Base-by-base conservation (phyloP, 2,113 vertebrate genomes). In the Acrocephalus arundinaceus region DNA sequence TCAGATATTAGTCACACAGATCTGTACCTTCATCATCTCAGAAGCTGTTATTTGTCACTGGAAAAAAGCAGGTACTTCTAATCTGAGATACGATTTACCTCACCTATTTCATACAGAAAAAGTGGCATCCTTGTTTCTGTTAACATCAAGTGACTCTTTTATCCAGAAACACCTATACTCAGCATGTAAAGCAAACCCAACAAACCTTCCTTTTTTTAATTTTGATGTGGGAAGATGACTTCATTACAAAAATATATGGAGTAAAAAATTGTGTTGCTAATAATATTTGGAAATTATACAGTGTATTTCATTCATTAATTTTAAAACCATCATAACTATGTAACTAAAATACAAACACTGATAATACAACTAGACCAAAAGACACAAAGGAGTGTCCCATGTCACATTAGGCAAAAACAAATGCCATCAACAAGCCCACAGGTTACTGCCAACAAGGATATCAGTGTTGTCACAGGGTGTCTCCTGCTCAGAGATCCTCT, bases 261-360 rank as follows among this genome's bases (percentile, higher is more conserved):
- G 11, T 30, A n/a, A 72, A 67, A 43, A 48, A 52, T 0, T 19
- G 14, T 10, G n/a, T 21, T 31, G 43, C 23, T 58, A 52, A 17
- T 72, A 79, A 5, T 23, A 68, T 35, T 48, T 48, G 15, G 30
- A 57, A 76, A 24, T n/a, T 7, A 31, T 23, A 58, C 2, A 9
- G 15, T 6, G 3, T 48, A 21, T 48, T 80, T 45, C 25, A 35
- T 58, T 68, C 16, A 63, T 30, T 2, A 39, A 33, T 63, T 54
- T 71, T 43, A 58, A 70, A 46, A 37, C 3, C n/a, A 54, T 6
- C 0, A 0, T 37, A 54, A 9, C 5, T 5, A 31, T 3, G 20
- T 18, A 37, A 27, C 23, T 45, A 39, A 83, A 59, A 61, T 23
- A n/a, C 1, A 41, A 24, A 73, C 9, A 55, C 22, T 3, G 28